phyloP scores from a whole-genome alignment of 2,113 vertebrate genomes.

The Danio rerio region GRCz12tu NC_133182.1:43112001-43112500 shows the following conservation, averaged over 20 bases:
- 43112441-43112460: constrained; percentile 54
- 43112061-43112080: too few species aligned
- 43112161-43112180: too few species aligned
- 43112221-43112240: background rate
- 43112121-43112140: too few species aligned
- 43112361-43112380: background rate
- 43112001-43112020: too few species aligned
- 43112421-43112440: background rate
- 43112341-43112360: background rate
- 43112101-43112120: too few species aligned
- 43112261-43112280: background rate
- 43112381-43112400: background rate
- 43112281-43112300: background rate
- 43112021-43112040: too few species aligned
- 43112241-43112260: background rate
- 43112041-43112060: too few species aligned
- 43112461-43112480: constrained; percentile 63
- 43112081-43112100: too few species aligned
- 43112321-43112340: background rate
- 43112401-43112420: background rate
- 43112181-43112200: background rate
- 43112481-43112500: constrained; percentile 63
- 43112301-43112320: background rate
- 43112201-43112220: background rate
- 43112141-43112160: too few species aligned